Percentiles rank a stretch among this genome's conserved stretches.
phyloP scores from a whole-genome alignment of 2,888 invertebrate genomes.

The Synanthedon formicaeformis region DNA sequence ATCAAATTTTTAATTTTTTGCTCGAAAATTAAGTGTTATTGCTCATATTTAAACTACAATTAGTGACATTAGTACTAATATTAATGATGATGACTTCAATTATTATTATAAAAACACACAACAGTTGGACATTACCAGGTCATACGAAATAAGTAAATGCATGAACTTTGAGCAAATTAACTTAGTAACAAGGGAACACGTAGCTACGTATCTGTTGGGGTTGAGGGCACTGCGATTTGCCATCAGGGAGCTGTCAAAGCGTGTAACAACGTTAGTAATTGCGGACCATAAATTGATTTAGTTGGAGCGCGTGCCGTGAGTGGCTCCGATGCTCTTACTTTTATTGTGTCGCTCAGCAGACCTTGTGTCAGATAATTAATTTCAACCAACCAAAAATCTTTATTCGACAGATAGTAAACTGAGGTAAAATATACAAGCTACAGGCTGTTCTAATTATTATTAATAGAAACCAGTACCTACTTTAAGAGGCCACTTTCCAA shows the following conservation, averaged over 20 bases:
- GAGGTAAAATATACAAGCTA: no score
- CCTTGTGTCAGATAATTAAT: not conserved
- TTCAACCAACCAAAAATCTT: not conserved
- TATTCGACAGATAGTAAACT: not conserved
- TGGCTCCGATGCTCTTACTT: slow-evolving; percentile 17
- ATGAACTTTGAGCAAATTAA: slow-evolving; percentile 15
- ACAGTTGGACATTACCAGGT: no score
- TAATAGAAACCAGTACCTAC: no score
- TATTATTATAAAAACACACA: no score
- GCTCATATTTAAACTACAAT: no score
- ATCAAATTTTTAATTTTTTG: no score
- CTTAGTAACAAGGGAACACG: slow-evolving; percentile 11
- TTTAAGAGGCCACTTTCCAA: no score
- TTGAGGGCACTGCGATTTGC: slow-evolving; percentile 10
- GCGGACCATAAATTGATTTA: slow-evolving; percentile 34
- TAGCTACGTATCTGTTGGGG: slow-evolving; percentile 13
- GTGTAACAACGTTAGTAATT: slow-evolving; percentile 31
- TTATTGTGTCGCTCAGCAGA: not conserved
- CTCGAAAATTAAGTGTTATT: no score
- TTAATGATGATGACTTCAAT: no score
- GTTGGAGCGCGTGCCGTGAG: slow-evolving; percentile 15
- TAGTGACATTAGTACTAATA: no score
- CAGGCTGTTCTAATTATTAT: no score
- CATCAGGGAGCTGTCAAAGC: slow-evolving; percentile 32
- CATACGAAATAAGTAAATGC: no score